Percentiles rank a stretch among this genome's conserved stretches.
Conservation (phyloP, 2,797 vertebrate species). For the Gadopsis bispinosus region DNA sequence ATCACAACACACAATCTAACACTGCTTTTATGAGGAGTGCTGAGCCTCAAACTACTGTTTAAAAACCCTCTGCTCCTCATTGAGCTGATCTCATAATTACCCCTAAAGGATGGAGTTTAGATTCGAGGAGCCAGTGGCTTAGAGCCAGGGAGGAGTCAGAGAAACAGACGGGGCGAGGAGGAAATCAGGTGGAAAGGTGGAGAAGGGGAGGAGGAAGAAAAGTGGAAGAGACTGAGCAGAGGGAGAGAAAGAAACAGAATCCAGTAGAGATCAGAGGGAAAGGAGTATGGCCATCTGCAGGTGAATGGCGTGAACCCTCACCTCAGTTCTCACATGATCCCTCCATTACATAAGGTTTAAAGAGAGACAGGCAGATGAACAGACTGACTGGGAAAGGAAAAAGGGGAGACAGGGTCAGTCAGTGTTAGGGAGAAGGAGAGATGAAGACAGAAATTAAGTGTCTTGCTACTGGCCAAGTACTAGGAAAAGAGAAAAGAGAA, state of each 20-base stretch:
- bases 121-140: constrained; percentile 70
- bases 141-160: constrained; percentile 67
- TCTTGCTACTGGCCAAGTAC: too few relatives aligned
- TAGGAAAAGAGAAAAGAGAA: constrained; percentile 7
- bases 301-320: constrained; percentile 63
- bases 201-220: constrained; percentile 25
- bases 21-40: constrained; percentile 52
- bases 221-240: constrained; percentile 21
- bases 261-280: constrained; percentile 72
- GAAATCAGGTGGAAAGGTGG: constrained; percentile 52
- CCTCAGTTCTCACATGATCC: constrained; percentile 71
- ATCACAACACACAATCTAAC: constrained; percentile 56
- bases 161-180: constrained; percentile 37
- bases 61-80: constrained; percentile 62
- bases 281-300: constrained; percentile 50
- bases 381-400: constrained; percentile 2
- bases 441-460: not conserved
- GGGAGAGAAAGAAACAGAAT: constrained; percentile 31
- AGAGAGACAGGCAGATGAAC: constrained; percentile 25
- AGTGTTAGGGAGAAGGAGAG: constrained; percentile 2
- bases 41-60: constrained; percentile 72
- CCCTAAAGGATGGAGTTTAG: constrained; percentile 66
- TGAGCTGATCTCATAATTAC: constrained; percentile 78
- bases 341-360: constrained; percentile 55
- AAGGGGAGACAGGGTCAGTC: constrained; percentile 13